A percentile compares a stretch with the other conserved stretches of the same genome.
These are phyloP conservation scores for Elysia chlorotica DNA, from an alignment of 1,140 invertebrate species.

Conservation along the genomic window DNA sequence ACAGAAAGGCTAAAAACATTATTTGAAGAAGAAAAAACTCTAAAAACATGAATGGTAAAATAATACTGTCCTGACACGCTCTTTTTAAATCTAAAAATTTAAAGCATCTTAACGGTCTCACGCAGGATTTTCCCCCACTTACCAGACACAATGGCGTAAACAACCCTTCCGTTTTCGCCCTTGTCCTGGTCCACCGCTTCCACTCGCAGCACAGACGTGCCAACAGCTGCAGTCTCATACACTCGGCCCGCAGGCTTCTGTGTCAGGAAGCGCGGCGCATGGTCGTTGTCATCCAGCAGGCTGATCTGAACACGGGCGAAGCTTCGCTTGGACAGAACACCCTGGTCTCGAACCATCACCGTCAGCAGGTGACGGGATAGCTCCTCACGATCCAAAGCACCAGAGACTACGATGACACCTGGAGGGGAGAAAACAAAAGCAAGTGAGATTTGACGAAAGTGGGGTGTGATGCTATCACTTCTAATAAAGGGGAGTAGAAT, in stretches of 20 bases:
- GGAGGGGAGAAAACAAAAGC: constrained; percentile 15
- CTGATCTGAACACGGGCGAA: constrained; percentile 81
- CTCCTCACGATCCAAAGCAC: constrained; percentile 79
- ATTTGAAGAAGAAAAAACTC: too few species aligned
- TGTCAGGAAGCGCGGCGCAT: constrained; percentile 80
- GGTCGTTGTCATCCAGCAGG: constrained; percentile 89
- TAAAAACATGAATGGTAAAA: too few species aligned
- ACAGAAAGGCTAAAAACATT: too few species aligned
- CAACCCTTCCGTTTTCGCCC: constrained; percentile 79
- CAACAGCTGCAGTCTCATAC: constrained; percentile 57
- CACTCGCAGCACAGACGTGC: constrained; percentile 69
- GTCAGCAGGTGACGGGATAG: constrained; percentile 83
- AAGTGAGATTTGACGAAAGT: too few species aligned
- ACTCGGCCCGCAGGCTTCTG: constrained; percentile 58
- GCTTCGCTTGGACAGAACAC: constrained; percentile 81
- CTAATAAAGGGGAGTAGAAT: too few species aligned
- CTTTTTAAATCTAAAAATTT: too few species aligned
- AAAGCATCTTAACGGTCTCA: neutral
- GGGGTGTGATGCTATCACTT: too few species aligned
- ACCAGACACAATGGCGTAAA: constrained; percentile 80
- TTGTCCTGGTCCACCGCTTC: constrained; percentile 80
- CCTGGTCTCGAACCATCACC: constrained; percentile 88
- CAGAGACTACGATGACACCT: constrained; percentile 71
- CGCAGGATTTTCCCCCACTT: constrained; percentile 21
- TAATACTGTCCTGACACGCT: too few species aligned